Evolutionary conservation across 2,797 vertebrate species (phyloP), one percentile per base, ranked within the genome.

Genomic region (Chloroceryle amazona): DNA sequence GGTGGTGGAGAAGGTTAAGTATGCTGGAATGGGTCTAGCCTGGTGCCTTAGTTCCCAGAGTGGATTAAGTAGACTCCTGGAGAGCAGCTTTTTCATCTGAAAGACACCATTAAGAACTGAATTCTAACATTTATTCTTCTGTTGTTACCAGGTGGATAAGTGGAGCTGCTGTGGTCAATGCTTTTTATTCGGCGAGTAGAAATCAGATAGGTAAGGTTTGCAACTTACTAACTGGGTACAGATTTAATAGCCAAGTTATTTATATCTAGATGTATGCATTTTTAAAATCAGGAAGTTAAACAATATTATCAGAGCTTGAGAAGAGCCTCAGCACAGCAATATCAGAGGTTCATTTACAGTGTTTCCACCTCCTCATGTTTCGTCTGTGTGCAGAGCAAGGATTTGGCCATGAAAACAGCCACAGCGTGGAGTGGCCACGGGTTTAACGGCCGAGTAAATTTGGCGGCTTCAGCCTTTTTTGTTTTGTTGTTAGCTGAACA

Each of bases 151-250:
- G 99, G 98, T 99, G 99, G 99, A 99, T 99, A 93, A 99, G 98
- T 2, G 99, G 99, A 97, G 99, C 99, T 75, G 99, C 99, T 81
- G 98, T 99, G 72, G 99, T 99, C 96, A 99, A 99, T 85, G 99
- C 99, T 29, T 99, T 99, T 96, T 99, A 99, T 96, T 99, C 99
- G 87, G 97, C 99, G 54, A 99, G 98, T 90, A 99, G 99, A 98
- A 99, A 99, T 97, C 99, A 99, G 97, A 99, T 99, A 98, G 99
- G 99, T 99, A 99, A 97, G 93, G 4, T 72, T 73, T 72, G 41
- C 49, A 35, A 25, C 35, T 78, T 63, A 44, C 3, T 83, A 37
- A 47, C 18, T 37, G 41, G 25, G 11, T 29, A 52, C 41, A 72
- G 37, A 35, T 65, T 57, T 70, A 52, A 80, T n/a, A 25, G 12